phyloP scores from a whole-genome alignment of 2,797 vertebrate species.

The Gallinago stenura region DNA sequence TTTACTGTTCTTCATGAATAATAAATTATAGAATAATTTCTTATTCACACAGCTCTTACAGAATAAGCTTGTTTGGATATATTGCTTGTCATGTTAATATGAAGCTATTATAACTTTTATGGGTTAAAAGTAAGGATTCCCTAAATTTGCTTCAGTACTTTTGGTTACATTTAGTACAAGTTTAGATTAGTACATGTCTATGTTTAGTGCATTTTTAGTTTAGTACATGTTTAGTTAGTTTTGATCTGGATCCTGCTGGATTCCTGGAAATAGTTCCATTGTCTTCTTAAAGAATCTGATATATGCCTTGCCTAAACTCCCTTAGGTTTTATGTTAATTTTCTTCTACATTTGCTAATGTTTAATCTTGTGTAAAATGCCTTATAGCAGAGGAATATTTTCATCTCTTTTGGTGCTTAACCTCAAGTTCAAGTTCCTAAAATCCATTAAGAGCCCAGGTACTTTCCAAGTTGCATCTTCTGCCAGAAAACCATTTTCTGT shows the following conservation, averaged over 20 bases:
- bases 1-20: conserved; percentile 56
- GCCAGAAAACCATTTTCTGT: not conserved
- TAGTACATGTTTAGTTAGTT: not conserved
- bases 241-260: not conserved
- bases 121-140: not conserved
- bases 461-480: not conserved
- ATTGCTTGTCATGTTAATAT: not conserved
- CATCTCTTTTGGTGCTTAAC: not conserved
- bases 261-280: not conserved
- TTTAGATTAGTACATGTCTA: not conserved
- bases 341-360: not conserved
- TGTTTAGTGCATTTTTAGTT: not conserved
- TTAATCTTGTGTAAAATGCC: not conserved
- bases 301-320: not conserved
- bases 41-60: conserved; percentile 16
- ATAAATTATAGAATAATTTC: conserved; percentile 30
- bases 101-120: not conserved
- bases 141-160: not conserved
- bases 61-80: conserved; percentile 35
- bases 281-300: not conserved
- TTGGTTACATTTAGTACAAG: not conserved
- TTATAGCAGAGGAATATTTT: not conserved
- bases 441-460: not conserved
- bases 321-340: not conserved
- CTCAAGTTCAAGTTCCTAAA: not conserved